Evolutionary conservation across 2,888 invertebrate genomes (phyloP), one percentile per base, ranked within the genome.

Genomic region (Zygogramma bicolorata): DNA sequence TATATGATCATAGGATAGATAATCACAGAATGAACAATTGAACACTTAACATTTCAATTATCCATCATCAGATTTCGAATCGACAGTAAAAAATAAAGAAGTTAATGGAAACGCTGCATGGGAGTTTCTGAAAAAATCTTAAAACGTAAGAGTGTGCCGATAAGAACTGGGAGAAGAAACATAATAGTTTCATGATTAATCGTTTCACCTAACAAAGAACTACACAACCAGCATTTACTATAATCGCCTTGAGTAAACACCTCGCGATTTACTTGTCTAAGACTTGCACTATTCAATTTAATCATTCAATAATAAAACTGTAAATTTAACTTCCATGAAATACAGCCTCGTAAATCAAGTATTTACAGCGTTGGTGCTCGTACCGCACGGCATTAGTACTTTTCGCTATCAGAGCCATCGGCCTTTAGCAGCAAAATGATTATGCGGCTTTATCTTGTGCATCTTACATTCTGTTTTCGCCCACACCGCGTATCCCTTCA

Each of bases 301-400:
- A 66, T 66, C 58, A 66, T 66, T 66, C 29, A 15, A 42, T 66
- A 66, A 66, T 66, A 58, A 58, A 66, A 59, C 66, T 40, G 53
- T 59, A 58, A 66, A 66, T 57, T 58, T 27, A 66, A 66, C 53
- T 40, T 66, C 40, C 66, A 58, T 66, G 13, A 53, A 66, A 59
- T 42, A 53, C 38, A 40, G 66, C 66, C 38, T 46, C 66, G 40
- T 66, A 66, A 66, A 66, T 66, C 66, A 66, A 53, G 40, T 25
- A 58, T 66, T 66, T 66, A 66, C 53, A 38, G 46, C 57, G 40
- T 20, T 25, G 22, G 62, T 27, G 29, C 62, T 62, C 29, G 25
- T 53, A 13, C 53, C n/a, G 25, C 8, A 25, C 53, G 25, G 53
- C n/a, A 7, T 20, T 40, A 34, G 60, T n/a, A 60, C 60, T 60